Percentiles rank a stretch among this genome's conserved stretches.
phyloP scores from a whole-genome alignment of 2,113 vertebrate species.

The Pteruthius melanotis region DNA sequence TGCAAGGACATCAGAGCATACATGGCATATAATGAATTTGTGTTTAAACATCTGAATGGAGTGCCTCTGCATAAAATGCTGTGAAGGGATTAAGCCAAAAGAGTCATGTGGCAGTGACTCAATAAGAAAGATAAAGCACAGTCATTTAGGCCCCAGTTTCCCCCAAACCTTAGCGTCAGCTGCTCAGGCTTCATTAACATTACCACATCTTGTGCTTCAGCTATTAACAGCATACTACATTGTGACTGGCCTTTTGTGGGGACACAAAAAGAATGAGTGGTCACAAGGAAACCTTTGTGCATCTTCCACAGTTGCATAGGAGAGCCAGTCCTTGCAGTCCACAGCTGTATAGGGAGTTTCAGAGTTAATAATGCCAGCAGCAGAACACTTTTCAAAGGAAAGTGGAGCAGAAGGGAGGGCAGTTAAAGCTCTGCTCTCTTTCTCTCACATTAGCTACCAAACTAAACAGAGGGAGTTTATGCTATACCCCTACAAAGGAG shows the following conservation, averaged over 20 bases:
- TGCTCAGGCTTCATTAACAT: constrained; percentile 66
- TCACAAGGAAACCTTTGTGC: constrained; percentile 68
- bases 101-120: constrained; percentile 50
- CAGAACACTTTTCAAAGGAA: constrained; percentile 56
- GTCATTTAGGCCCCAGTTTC: constrained; percentile 20
- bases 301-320: constrained; percentile 29
- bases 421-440: constrained; percentile 47
- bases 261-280: constrained; percentile 57
- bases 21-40: constrained; percentile 8
- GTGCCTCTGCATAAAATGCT: constrained; percentile 4
- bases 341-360: constrained; percentile 60
- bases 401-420: constrained; percentile 64
- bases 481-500: constrained; percentile 41
- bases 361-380: constrained; percentile 59
- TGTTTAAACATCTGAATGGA: constrained; percentile 37
- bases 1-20: neutral
- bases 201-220: constrained; percentile 51
- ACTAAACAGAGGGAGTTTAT: constrained; percentile 61
- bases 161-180: constrained; percentile 49
- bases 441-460: constrained; percentile 46
- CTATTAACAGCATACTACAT: constrained; percentile 60
- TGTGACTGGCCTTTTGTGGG: constrained; percentile 58
- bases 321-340: constrained; percentile 38
- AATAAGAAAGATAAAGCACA: constrained; percentile 53
- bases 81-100: constrained; percentile 36